Evolutionary conservation across 2,888 invertebrate genomes (phyloP), one percentile per base, ranked within the genome.

Genomic region (Nasonovia ribisnigri): DNA sequence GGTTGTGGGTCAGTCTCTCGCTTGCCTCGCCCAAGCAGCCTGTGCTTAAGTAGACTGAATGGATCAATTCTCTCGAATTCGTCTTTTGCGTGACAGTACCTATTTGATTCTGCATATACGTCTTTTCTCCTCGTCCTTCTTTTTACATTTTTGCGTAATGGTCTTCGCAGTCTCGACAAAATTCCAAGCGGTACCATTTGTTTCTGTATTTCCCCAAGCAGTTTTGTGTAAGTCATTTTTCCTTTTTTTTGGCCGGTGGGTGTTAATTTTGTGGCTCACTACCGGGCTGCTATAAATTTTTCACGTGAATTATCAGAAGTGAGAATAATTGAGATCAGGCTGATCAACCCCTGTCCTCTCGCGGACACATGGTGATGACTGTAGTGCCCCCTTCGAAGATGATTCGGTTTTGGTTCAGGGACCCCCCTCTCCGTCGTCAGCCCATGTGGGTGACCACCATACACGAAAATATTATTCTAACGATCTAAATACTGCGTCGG

Each of bases 301-400:
- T n/a, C n/a, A 16, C n/a, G n/a, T n/a, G n/a, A n/a, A 67, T 13
- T 67, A n/a, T 67, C 16, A 16, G n/a, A 1, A 67, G 16, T 16
- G n/a, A n/a, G 67, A 67, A 67, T n/a, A 0, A 67, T 13, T n/a
- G n/a, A 1, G 16, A 1, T 13, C 26, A n/a, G 16, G n/a, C 26
- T 36, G 16, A 4, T 0, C 4, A n/a, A 0, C n/a, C 67, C 5
- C 1, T 1, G 6, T 67, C 5, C 5, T 67, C 16, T 67, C n/a
- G n/a, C 3, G 1, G n/a, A n/a, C n/a, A 13, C n/a, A 67, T 0
- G n/a, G 16, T 13, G 11, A n/a, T 16, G n/a, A 5, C 5, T 5
- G 5, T 6, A 67, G 29, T n/a, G 16, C 1, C 3, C 13, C n/a
- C 46, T 46, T 46, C 10, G 46, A 10, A 46, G 10, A 46, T 4